Conservation (phyloP, 2,888 invertebrate genomes). For the Standfussiana lucernea region DNA sequence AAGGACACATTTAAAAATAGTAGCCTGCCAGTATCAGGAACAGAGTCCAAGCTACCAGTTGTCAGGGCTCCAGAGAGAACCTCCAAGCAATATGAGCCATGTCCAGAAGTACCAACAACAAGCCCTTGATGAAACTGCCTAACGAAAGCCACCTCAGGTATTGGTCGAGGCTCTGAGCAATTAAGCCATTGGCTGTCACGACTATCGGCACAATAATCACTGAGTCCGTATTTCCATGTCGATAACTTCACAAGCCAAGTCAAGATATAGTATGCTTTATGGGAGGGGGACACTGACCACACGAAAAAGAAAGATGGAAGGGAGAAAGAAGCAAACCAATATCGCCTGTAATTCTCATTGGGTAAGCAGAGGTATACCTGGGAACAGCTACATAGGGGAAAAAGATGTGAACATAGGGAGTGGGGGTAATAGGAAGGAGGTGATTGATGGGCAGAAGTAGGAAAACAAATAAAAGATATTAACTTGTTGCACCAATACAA, state of each 20-base stretch:
- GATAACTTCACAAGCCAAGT: neutral
- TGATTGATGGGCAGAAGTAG: neutral
- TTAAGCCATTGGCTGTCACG: neutral
- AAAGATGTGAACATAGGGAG: neutral
- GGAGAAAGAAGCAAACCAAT: neutral
- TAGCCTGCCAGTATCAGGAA: neutral
- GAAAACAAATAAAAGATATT: constrained; percentile 36
- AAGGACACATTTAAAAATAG: neutral
- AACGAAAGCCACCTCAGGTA: too few relatives aligned
- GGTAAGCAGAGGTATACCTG: neutral
- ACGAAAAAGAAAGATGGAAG: too few relatives aligned
- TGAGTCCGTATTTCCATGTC: neutral
- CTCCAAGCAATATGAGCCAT: neutral
- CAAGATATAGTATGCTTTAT: neutral
- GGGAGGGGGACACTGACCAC: too few relatives aligned
- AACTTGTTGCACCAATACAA: constrained; percentile 71
- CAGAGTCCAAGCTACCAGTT: neutral
- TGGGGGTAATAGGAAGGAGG: neutral
- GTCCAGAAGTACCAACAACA: neutral
- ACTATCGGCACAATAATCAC: neutral
- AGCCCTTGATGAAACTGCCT: too few relatives aligned
- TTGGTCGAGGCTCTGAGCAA: neutral
- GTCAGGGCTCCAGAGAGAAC: neutral
- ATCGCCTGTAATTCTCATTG: neutral
- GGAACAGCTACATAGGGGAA: neutral